Percentiles rank a stretch among this genome's conserved stretches.
These are phyloP conservation scores for Hylaeus anthracinus DNA, from an alignment of 1,140 invertebrate genomes.

Conservation along the genomic window DNA sequence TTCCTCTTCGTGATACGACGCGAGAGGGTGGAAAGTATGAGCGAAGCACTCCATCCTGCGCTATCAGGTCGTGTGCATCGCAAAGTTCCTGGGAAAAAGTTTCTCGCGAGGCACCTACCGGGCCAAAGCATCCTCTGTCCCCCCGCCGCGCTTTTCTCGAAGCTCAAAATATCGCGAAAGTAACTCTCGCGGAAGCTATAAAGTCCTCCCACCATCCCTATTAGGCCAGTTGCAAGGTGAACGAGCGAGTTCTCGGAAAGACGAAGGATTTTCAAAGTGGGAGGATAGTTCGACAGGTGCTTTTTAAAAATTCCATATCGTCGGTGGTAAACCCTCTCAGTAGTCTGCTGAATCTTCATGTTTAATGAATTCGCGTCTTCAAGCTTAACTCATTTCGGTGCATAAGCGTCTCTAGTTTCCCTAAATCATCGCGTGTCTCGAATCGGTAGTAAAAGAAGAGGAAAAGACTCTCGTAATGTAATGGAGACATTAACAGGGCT, in stretches of 20 bases:
- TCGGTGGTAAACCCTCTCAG: too few relatives aligned
- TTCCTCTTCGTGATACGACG: slow-evolving; percentile 41
- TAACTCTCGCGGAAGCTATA: slow-evolving; percentile 46
- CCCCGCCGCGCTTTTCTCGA: not conserved
- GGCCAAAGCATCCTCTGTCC: not conserved
- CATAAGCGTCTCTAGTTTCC: too few relatives aligned
- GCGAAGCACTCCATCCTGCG: slow-evolving; percentile 44
- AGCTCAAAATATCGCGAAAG: slow-evolving; percentile 34
- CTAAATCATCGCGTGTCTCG: too few relatives aligned
- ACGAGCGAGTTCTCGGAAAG: slow-evolving; percentile 13
- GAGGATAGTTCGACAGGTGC: too few relatives aligned
- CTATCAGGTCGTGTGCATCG: slow-evolving; percentile 52
- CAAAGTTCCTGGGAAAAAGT: slow-evolving; percentile 43
- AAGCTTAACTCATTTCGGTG: too few relatives aligned
- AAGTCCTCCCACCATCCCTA: slow-evolving; percentile 4
- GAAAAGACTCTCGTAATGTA: too few relatives aligned
- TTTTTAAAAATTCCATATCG: too few relatives aligned
- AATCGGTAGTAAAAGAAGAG: too few relatives aligned
- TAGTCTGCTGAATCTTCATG: too few relatives aligned
- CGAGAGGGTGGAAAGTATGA: slow-evolving; percentile 38
- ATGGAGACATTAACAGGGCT: too few relatives aligned
- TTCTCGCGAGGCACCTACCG: slow-evolving; percentile 15
- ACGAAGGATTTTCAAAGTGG: slow-evolving; percentile 25
- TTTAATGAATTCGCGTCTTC: too few relatives aligned
- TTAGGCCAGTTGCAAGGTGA: slow-evolving; percentile 29